Conservation (phyloP, 2,797 vertebrate species). For the Bradypodion pumilum region DNA sequence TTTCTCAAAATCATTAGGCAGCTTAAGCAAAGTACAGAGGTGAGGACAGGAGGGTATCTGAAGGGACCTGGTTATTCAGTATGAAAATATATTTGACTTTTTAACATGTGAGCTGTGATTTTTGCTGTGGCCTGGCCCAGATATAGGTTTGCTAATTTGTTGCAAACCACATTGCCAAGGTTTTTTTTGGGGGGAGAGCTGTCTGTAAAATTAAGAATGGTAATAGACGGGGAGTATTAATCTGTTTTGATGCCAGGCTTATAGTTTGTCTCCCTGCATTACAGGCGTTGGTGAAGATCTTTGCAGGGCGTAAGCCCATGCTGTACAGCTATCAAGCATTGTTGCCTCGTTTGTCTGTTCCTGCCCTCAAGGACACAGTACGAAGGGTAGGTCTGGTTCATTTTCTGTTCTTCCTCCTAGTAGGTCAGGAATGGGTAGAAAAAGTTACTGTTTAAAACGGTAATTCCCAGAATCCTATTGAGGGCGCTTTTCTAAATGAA, state of each 20-base stretch:
- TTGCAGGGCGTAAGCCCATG: conserved; percentile 87
- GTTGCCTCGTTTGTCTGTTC: conserved; percentile 87
- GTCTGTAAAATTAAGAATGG: neutral
- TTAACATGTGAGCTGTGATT: neutral
- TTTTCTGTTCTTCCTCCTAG: neutral
- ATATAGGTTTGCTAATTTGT: neutral
- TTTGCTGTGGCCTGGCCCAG: too few species aligned
- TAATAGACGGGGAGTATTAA: neutral
- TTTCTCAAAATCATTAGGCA: too few species aligned
- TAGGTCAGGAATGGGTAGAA: neutral
- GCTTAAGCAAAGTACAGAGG: too few species aligned
- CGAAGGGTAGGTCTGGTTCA: conserved; percentile 76
- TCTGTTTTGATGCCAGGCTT: neutral
- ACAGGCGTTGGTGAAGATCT: conserved; percentile 91
- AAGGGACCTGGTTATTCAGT: too few species aligned
- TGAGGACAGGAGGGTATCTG: too few species aligned
- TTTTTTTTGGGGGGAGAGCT: neutral
- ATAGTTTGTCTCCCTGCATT: neutral
- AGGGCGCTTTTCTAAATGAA: too few species aligned
- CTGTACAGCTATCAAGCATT: conserved; percentile 91
- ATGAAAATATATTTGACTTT: too few species aligned
- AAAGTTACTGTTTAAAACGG: too few species aligned
- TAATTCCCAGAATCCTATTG: too few species aligned
- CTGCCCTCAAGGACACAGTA: conserved; percentile 84
- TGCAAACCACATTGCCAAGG: neutral